A percentile compares a stretch with the other conserved stretches of the same genome.
Conservation (phyloP, 2,113 vertebrate genomes). For the Melozone crissalis region DNA sequence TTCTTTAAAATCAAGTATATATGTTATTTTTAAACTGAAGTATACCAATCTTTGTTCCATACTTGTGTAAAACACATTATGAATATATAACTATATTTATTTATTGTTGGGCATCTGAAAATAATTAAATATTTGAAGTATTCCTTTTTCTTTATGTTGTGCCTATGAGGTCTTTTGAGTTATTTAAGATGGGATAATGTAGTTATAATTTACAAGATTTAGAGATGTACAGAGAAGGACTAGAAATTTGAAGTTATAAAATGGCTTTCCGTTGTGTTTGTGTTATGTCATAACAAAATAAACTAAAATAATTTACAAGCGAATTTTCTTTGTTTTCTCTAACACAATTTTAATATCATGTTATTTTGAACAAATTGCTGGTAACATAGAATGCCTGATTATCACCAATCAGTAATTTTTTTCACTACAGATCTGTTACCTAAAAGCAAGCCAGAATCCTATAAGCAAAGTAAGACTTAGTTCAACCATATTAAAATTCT, state of each 20-base stretch:
- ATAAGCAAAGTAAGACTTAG: slow-evolving; percentile 29
- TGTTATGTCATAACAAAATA: not conserved
- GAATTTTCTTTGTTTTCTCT: not conserved
- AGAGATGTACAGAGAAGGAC: not conserved
- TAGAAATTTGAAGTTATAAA: not conserved
- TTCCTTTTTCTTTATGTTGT: not conserved
- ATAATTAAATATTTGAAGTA: not conserved
- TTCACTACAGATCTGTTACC: not conserved
- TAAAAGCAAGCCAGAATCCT: not conserved
- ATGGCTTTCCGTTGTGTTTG: not conserved
- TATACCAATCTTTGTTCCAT: not conserved
- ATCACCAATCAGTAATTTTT: not conserved
- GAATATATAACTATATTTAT: not conserved
- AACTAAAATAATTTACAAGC: not conserved
- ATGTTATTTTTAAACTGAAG: not conserved
- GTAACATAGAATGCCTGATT: not conserved
- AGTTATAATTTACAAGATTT: not conserved
- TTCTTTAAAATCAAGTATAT: not conserved
- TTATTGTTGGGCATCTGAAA: not conserved
- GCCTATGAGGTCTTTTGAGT: not conserved
- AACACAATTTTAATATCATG: not conserved
- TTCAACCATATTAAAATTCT: slow-evolving; percentile 68
- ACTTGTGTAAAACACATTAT: not conserved
- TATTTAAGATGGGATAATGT: not conserved
- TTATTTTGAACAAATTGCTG: not conserved